Percentiles rank a stretch among this genome's conserved stretches.
These are phyloP conservation scores for Apotomis turbidana DNA, from an alignment of 2,888 invertebrate species.

Conservation along the genomic window DNA sequence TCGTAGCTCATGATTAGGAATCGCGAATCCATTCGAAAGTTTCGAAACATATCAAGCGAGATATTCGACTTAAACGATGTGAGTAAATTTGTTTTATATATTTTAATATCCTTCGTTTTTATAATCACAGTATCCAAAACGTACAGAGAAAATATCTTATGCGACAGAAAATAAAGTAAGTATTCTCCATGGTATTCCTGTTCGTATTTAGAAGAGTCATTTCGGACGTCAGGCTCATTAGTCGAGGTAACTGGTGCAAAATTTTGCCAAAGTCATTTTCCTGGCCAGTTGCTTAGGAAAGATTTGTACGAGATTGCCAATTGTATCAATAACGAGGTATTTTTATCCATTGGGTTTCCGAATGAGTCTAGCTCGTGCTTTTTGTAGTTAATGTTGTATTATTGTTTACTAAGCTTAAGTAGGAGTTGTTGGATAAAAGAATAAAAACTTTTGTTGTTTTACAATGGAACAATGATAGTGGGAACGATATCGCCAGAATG, in stretches of 20 bases:
- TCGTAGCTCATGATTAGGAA: too few relatives aligned
- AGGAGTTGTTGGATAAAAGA: too few relatives aligned
- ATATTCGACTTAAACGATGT: too few relatives aligned
- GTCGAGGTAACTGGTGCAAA: constrained; percentile 78
- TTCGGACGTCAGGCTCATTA: constrained; percentile 79
- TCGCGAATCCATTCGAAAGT: too few relatives aligned
- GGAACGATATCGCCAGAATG: too few relatives aligned
- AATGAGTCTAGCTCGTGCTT: not conserved
- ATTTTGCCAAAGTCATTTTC: constrained; percentile 74
- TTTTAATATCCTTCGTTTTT: too few relatives aligned
- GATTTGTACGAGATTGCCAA: constrained; percentile 58
- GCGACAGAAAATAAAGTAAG: constrained; percentile 8
- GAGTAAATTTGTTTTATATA: too few relatives aligned
- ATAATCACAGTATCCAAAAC: not conserved
- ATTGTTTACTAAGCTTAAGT: not conserved
- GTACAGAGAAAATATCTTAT: not conserved
- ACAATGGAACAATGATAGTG: too few relatives aligned
- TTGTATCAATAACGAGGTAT: constrained; percentile 45
- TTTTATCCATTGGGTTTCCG: constrained; percentile 20
- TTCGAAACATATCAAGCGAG: too few relatives aligned
- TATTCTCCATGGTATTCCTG: constrained; percentile 54
- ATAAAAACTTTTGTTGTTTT: too few relatives aligned
- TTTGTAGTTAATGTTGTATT: constrained; percentile 15
- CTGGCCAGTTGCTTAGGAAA: constrained; percentile 61
- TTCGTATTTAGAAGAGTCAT: constrained; percentile 71